Evolutionary conservation across 2,113 vertebrate genomes (phyloP), one percentile per base, ranked within the genome.

Genomic region (Argyrosomus japonicus): DNA sequence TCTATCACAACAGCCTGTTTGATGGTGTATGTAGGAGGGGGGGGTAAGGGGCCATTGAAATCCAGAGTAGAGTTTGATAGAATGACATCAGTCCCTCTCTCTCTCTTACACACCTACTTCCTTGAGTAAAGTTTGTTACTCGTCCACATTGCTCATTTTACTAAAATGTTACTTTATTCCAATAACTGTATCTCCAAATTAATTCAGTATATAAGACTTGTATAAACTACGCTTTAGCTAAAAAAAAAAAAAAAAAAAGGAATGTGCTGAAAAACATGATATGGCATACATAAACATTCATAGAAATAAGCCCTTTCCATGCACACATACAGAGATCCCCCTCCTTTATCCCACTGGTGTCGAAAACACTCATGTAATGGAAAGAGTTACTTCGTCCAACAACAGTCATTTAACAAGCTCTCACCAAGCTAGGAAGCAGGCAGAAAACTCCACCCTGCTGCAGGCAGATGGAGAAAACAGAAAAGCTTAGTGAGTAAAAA

Each of bases 401-500:
- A 81, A 70, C 68, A 61, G 79, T 65, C 54, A 61, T 91, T 90
- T 92, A 84, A 88, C 79, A 25, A 88, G 77, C 77, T 32, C 77
- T 77, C 73, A 85, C 78, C 58, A 62, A 87, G 83, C 77, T 67
- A 60, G 62, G 47, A 83, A 79, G 54, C 82, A 50, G 69, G 29
- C 75, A 36, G 62, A 81, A 83, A 89, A 73, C 88, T 86, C 86
- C 89, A 90, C 90, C 90, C 90, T 85, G 72, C 85, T 54, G 75
- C 81, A 82, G 63, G 53, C 86, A 87, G 88, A 90, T 86, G 79
- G 77, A 90, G 81, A 86, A 90, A 90, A 87, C 86, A 89, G 90
- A 88, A 73, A 25, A 48, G 29, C 9, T 8, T 23, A 57, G 58
- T 2, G 36, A 36, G 57, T 76, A 21, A 79, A 87, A 80, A 77